Evolutionary conservation across 2,888 invertebrate genomes (phyloP).

Genomic region (Stenichneumon culpator): DNA sequence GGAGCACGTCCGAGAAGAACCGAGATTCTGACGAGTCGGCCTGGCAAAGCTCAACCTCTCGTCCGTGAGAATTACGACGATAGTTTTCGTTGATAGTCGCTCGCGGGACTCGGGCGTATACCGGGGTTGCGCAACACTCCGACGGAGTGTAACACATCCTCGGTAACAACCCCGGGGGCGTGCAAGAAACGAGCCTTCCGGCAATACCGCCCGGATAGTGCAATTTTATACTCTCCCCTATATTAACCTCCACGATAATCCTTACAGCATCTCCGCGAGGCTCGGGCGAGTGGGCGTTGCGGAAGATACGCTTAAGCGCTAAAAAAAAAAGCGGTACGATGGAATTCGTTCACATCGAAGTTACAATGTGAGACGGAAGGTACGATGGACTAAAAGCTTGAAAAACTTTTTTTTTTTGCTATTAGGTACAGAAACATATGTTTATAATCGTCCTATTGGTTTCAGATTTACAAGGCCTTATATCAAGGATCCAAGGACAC

Average conservation of each 20-base stretch:
- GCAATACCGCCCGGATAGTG: constrained; percentile 3
- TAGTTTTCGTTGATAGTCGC: constrained; percentile 31
- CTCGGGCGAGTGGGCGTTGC: constrained; percentile 19
- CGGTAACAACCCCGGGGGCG: constrained; percentile 37
- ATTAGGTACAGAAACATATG: too few relatives aligned
- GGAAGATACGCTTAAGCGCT: background rate
- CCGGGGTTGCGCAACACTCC: constrained; percentile 14
- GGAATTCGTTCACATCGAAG: too few relatives aligned
- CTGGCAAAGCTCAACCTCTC: background rate
- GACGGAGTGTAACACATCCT: background rate
- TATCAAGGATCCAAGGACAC: too few relatives aligned
- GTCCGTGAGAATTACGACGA: constrained; percentile 29
- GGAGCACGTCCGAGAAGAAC: background rate
- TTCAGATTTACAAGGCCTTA: too few relatives aligned
- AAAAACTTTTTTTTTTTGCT: too few relatives aligned
- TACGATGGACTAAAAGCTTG: too few relatives aligned
- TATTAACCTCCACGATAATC: constrained; percentile 21
- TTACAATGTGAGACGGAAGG: too few relatives aligned
- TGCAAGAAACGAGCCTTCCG: constrained; percentile 18
- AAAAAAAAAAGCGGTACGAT: too few relatives aligned
- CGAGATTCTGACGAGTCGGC: background rate
- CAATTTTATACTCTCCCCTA: constrained; percentile 14
- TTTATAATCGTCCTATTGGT: too few relatives aligned
- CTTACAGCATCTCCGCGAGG: background rate
- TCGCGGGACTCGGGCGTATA: background rate